Base-by-base conservation (phyloP, 2,113 vertebrate species). In the Sturnira hondurensis region DNA sequence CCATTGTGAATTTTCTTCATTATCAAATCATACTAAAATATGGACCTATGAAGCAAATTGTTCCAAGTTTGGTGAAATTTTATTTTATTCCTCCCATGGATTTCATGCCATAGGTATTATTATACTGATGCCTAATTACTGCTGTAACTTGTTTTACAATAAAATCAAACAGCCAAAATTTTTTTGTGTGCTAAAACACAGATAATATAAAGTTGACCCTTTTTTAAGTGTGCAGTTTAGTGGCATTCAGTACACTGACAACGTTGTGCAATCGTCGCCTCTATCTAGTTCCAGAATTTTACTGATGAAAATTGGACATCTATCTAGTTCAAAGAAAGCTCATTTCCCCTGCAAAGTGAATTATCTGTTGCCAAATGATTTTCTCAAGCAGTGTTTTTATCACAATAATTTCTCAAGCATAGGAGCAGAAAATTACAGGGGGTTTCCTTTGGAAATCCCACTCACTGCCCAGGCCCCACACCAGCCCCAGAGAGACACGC, bases 1-100 rank as follows among this genome's bases (percentile, higher is more conserved):
- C 63, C 38, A 54, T 3, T 50, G 3, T 82, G 74, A 78, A 24
- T 36, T 38, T 26, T 33, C 5, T 91, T 73, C 16, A 41, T 54
- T 52, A 38, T 20, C 33, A 65, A 50, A 56, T 52, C 67, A 28
- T 12, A 58, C n/a, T 68, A 56, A 74, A 31, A 56, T 58, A 47
- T 2, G 6, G 19, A 4, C 65, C 33, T 68, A 0, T 20, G 38
- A 74, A 74, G 16, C 26, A 78, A 36, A 19, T 33, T 22, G 14
- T 86, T 95, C 80, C 67, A 68, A 65, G 74, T 58, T 50, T 41
- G 7, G 10, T 41, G 24, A 89, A 71, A 86, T 89, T 83, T 58
- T 28, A 41, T 56, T 86, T 95, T 15, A 68, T 87, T 58, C 17
- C 38, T 71, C 13, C 50, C 33, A 11, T 38, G 86, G 63, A 82